phyloP scores from a whole-genome alignment of 2,113 vertebrate genomes.

The Chaetodon auriga region DNA sequence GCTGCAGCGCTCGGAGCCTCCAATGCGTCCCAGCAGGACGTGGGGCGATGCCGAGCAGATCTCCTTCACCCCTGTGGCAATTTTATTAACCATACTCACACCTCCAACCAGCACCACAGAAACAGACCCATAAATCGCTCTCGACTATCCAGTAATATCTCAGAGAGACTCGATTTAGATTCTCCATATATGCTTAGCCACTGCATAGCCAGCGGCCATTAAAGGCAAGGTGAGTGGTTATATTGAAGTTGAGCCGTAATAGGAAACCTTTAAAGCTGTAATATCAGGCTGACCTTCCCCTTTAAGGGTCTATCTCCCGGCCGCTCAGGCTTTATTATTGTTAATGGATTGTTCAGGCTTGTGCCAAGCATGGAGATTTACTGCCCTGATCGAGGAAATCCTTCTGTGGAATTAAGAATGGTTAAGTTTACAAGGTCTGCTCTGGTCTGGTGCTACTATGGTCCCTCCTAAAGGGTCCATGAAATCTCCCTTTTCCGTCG shows the following conservation, averaged over 20 bases:
- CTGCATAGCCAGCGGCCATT: constrained; percentile 73
- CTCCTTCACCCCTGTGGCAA: constrained; percentile 56
- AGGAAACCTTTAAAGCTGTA: constrained; percentile 81
- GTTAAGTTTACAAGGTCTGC: constrained; percentile 64
- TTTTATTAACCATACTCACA: constrained; percentile 72
- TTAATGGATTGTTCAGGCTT: constrained; percentile 76
- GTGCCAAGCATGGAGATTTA: constrained; percentile 74
- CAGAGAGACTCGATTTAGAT: constrained; percentile 67
- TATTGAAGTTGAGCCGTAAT: constrained; percentile 79
- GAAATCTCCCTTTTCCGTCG: constrained; percentile 14
- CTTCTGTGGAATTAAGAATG: constrained; percentile 63
- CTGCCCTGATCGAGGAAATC: constrained; percentile 60
- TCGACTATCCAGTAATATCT: constrained; percentile 51
- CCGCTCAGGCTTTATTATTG: constrained; percentile 74
- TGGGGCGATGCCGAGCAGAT: constrained; percentile 49
- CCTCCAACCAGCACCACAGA: constrained; percentile 47
- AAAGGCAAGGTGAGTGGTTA: constrained; percentile 77
- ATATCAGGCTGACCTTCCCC: constrained; percentile 81
- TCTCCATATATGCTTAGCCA: constrained; percentile 67
- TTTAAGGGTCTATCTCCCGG: constrained; percentile 76
- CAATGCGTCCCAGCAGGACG: constrained; percentile 45
- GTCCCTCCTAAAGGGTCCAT: constrained; percentile 24
- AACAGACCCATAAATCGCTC: constrained; percentile 64
- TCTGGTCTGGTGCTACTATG: constrained; percentile 36
- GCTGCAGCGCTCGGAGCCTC: constrained; percentile 44